A percentile compares a stretch with the other conserved stretches of the same genome.
Conservation (phyloP, 92 coral and sea anemone species). For the Epizoanthus scotinus region DNA sequence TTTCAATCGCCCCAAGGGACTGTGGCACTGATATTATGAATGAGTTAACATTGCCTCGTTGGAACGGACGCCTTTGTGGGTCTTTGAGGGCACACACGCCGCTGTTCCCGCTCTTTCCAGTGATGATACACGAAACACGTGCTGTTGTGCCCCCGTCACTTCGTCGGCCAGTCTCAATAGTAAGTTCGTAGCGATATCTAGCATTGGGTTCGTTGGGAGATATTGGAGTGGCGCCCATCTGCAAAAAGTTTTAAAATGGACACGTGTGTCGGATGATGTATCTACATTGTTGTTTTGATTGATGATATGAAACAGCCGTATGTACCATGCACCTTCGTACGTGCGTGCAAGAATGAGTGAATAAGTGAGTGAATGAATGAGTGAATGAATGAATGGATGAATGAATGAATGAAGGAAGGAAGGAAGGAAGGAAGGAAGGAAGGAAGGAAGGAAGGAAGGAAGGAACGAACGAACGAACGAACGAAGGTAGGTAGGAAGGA, state of each 20-base stretch:
- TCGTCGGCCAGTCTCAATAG: conserved; percentile 72
- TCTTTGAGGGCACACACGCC: conserved; percentile 59
- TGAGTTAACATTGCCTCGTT: conserved; percentile 66
- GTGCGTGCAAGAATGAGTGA: too few species aligned
- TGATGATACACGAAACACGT: conserved; percentile 65
- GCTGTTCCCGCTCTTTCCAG: conserved; percentile 52
- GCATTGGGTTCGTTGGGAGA: conserved; percentile 46
- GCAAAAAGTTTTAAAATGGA: neutral
- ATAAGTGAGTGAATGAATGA: too few species aligned
- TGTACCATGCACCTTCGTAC: too few species aligned
- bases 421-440: neutral
- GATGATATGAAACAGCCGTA: neutral
- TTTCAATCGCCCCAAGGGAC: conserved; percentile 57
- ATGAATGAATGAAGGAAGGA: neutral
- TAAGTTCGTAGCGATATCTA: conserved; percentile 58
- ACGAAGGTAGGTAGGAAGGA: too few species aligned
- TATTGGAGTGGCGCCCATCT: conserved; percentile 66
- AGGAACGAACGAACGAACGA: too few species aligned
- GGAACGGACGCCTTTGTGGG: conserved; percentile 51
- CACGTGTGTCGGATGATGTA: neutral
- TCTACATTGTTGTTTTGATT: neutral
- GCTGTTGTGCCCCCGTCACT: conserved; percentile 65
- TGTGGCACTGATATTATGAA: conserved; percentile 60
- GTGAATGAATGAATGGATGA: too few species aligned
- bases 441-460: too few species aligned